phyloP scores from a whole-genome alignment of 2,113 vertebrate species.

The Entomyzon cyanotis region DNA sequence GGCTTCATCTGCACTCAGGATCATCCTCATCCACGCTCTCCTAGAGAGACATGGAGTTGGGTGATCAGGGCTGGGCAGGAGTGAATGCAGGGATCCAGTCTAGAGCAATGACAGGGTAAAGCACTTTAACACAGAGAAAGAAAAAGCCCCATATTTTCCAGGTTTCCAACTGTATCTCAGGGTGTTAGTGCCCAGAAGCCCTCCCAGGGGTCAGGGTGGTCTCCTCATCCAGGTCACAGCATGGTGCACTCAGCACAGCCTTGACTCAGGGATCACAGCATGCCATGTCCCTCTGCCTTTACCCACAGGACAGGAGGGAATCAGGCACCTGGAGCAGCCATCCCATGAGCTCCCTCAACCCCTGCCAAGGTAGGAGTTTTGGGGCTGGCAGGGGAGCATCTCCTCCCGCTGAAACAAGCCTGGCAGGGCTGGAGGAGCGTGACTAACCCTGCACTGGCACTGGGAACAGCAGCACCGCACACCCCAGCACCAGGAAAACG shows the following conservation, averaged over 20 bases:
- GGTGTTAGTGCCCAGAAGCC: background rate
- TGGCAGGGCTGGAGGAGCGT: background rate
- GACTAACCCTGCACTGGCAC: background rate
- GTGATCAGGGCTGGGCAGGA: accelerated
- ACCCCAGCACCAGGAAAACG: background rate
- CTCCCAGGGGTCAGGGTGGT: background rate
- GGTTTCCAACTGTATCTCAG: background rate
- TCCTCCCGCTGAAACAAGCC: background rate
- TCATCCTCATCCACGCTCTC: background rate
- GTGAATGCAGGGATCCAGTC: background rate
- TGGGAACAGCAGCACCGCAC: background rate
- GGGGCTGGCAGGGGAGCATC: background rate
- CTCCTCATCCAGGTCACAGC: background rate
- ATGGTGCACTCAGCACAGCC: background rate
- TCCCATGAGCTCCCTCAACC: background rate
- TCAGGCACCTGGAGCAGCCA: background rate
- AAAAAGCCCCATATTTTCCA: background rate
- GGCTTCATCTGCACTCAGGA: background rate
- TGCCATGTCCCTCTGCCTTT: accelerated
- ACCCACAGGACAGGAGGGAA: background rate
- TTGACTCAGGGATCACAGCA: accelerated
- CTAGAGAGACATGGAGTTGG: accelerated
- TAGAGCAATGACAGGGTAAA: background rate
- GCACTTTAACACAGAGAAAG: background rate
- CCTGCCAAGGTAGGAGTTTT: background rate